Percentiles rank a stretch among this genome's conserved stretches.
Evolutionary conservation across 2,113 vertebrate genomes (phyloP).

Genomic region (Lamprotornis superbus): DNA sequence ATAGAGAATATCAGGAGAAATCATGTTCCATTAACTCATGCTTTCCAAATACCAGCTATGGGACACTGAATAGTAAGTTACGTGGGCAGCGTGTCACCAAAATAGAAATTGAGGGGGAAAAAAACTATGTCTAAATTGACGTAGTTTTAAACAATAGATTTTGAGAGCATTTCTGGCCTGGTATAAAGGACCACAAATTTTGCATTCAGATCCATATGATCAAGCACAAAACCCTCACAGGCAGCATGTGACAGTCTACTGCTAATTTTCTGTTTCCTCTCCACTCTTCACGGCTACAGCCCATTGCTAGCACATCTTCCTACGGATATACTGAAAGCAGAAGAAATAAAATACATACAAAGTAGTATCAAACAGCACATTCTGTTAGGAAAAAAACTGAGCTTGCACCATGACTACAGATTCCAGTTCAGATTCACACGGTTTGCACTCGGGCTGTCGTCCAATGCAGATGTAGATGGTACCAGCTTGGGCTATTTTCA

Average conservation of each 20-base stretch:
- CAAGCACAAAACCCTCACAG: not conserved
- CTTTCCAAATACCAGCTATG: slow-evolving; percentile 21
- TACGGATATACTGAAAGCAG: not conserved
- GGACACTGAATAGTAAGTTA: not conserved
- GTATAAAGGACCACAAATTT: slow-evolving; percentile 18
- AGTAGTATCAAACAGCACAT: not conserved
- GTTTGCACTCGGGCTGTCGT: not conserved
- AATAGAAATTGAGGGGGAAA: not conserved
- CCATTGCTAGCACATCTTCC: not conserved
- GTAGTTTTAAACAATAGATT: not conserved
- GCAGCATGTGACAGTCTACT: slow-evolving; percentile 33
- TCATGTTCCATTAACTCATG: slow-evolving; percentile 17
- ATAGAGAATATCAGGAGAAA: not conserved
- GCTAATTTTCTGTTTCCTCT: not conserved
- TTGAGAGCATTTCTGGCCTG: not conserved
- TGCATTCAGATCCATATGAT: slow-evolving; percentile 18
- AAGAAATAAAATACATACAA: not conserved
- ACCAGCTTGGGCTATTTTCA: not conserved
- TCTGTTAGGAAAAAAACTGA: not conserved
- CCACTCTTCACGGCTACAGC: accelerated
- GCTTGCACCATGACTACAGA: not conserved
- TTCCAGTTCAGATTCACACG: not conserved
- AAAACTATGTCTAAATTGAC: not conserved
- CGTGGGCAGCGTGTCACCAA: not conserved
- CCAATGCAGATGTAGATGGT: not conserved